Evolutionary conservation across 1,140 invertebrate species (phyloP).

Genomic region (Propsilocerus akamusi): DNA sequence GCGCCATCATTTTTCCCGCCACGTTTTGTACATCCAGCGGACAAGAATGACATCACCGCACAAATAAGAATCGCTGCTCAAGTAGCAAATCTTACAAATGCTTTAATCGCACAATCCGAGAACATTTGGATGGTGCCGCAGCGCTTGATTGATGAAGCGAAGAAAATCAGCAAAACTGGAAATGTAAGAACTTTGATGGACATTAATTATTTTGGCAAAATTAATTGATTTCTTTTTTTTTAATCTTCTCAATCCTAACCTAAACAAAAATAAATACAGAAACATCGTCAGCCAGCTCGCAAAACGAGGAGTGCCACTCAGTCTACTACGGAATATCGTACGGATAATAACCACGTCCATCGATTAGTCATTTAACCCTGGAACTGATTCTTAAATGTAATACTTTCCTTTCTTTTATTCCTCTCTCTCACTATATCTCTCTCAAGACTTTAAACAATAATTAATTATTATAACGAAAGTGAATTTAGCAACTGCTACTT

Average conservation of each 20-base stretch:
- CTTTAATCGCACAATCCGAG: slow-evolving; percentile 49
- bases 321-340: neutral
- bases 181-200: neutral
- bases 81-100: slow-evolving; percentile 62
- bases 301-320: slow-evolving; percentile 3
- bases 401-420: no score
- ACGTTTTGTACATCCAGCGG: slow-evolving; percentile 20
- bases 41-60: slow-evolving; percentile 33
- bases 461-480: no score
- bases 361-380: slow-evolving; percentile 1
- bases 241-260: neutral
- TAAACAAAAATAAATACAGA: no score
- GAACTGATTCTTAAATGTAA: no score
- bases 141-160: slow-evolving; percentile 43
- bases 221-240: no score
- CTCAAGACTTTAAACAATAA: no score
- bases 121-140: slow-evolving; percentile 62
- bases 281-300: neutral
- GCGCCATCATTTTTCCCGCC: slow-evolving; percentile 80
- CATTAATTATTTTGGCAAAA: no score
- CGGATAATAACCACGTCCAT: neutral
- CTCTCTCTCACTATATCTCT: no score
- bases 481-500: no score
- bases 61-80: slow-evolving; percentile 67
- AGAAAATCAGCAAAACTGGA: slow-evolving; percentile 15